Conservation (phyloP, 1,140 invertebrate species). For the Probaryconus sp. region DNA sequence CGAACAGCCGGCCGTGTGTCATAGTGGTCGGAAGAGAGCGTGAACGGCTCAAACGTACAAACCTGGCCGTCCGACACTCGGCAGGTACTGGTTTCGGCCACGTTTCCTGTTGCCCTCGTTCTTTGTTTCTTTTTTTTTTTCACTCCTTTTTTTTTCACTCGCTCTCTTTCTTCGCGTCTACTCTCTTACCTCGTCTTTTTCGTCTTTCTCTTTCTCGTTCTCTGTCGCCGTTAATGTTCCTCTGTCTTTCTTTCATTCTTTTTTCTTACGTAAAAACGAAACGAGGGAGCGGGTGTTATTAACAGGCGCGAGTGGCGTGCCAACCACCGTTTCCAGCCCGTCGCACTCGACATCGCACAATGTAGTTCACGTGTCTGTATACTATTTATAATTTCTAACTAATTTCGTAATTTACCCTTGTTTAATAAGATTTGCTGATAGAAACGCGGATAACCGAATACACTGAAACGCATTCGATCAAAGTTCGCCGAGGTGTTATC, state of each 20-base stretch:
- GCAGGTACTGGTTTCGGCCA: constrained; percentile 38
- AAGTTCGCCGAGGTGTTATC: neutral
- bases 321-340: constrained; percentile 40
- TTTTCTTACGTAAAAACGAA: constrained; percentile 42
- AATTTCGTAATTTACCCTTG: constrained; percentile 34
- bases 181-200: no score
- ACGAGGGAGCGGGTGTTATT: constrained; percentile 44
- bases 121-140: constrained; percentile 48
- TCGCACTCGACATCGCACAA: constrained; percentile 1
- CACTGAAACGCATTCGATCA: neutral
- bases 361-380: constrained; percentile 10
- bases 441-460: constrained; percentile 19
- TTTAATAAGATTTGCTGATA: constrained; percentile 28
- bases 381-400: constrained; percentile 41
- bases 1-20: constrained; percentile 46
- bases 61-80: no score
- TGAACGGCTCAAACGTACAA: no score
- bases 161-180: no score
- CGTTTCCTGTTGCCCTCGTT: constrained; percentile 54
- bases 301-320: constrained; percentile 56
- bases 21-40: constrained; percentile 42
- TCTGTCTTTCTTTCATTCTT: no score
- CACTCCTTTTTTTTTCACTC: constrained; percentile 11
- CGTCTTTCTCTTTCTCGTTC: no score
- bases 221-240: no score